Percentiles rank a stretch among this genome's conserved stretches.
These are phyloP conservation scores for Yponomeuta cagnagella DNA, from an alignment of 2,888 invertebrate species.

Conservation along the genomic window DNA sequence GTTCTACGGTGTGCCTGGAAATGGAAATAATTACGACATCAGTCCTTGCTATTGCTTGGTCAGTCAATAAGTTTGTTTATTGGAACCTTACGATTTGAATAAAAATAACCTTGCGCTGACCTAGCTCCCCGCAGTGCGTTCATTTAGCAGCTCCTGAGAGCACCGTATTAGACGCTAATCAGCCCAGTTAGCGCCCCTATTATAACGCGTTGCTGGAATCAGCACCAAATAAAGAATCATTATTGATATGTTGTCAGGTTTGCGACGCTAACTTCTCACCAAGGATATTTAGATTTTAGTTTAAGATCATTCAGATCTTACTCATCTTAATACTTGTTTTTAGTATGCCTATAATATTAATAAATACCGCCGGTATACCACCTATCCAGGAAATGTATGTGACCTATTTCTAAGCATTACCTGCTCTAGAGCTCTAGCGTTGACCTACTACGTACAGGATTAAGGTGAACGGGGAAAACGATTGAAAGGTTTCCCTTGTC, in stretches of 20 bases:
- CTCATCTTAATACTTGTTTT: background rate
- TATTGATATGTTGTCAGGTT: slow-evolving; percentile 39
- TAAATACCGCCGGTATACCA: no score
- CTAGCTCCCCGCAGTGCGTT: background rate
- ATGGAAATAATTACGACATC: background rate
- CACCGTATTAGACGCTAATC: slow-evolving; percentile 40
- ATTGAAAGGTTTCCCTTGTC: background rate
- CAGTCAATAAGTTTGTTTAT: slow-evolving; percentile 19
- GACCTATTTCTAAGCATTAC: no score
- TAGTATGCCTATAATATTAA: no score
- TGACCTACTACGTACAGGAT: no score
- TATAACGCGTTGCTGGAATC: slow-evolving; percentile 37
- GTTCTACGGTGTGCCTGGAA: slow-evolving; percentile 40
- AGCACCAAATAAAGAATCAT: slow-evolving; percentile 64
- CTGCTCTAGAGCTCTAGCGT: no score
- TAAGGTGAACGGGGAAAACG: no score
- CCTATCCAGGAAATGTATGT: no score
- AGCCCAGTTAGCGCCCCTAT: slow-evolving; percentile 50
- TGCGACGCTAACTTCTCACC: background rate
- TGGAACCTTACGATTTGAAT: background rate
- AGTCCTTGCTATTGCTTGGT: no score
- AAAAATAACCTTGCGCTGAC: slow-evolving; percentile 7
- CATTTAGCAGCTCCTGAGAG: slow-evolving; percentile 22
- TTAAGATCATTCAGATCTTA: background rate
- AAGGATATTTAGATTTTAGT: slow-evolving; percentile 20